Evolutionary conservation across 2,888 invertebrate species (phyloP), one percentile per base, ranked within the genome.

Genomic region (Trissoscelio sp.): DNA sequence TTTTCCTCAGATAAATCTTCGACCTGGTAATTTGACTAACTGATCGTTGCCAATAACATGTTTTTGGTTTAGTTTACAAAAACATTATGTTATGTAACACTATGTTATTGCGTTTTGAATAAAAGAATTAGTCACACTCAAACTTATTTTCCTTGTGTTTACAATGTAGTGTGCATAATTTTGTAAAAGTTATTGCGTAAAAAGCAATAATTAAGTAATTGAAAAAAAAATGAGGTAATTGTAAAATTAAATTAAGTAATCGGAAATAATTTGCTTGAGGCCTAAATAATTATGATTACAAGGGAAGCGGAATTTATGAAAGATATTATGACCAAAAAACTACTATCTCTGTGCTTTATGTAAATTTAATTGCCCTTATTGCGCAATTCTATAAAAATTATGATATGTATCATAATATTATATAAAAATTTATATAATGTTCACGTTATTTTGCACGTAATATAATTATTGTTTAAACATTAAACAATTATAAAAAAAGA

Each of bases 291-390:
- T 42, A 57, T 75, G 34, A 77, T 62, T 62, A 62, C 44, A 69
- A 62, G 34, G 60, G 69, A 77, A 77, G 55, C 46, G n/a, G 6
- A 53, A 7, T 78, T 64, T 16, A 58, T 34, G 66, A 66, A 78
- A 69, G 62, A 62, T 55, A 64, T 70, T 48, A 55, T 55, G 20
- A 14, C 48, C 55, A 46, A 64, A 70, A 58, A 67, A 67, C 18
- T 12, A 16, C 28, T 48, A 60, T 39, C 46, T 58, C 34, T 11
- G 11, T 18, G 42, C 9, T 77, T 70, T 70, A 78, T 78, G 78
- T 78, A 78, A 78, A 77, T 66, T 60, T 69, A 77, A 77, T 77
- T 77, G 48, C 34, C 14, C 16, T 51, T 42, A 58, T 79, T 66
- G 16, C 31, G 48, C 53, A 73, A 79, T 66, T 46, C 3, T 34